Evolutionary conservation across 2,797 vertebrate genomes (phyloP).

Genomic region (Typhlichthys subterraneus): DNA sequence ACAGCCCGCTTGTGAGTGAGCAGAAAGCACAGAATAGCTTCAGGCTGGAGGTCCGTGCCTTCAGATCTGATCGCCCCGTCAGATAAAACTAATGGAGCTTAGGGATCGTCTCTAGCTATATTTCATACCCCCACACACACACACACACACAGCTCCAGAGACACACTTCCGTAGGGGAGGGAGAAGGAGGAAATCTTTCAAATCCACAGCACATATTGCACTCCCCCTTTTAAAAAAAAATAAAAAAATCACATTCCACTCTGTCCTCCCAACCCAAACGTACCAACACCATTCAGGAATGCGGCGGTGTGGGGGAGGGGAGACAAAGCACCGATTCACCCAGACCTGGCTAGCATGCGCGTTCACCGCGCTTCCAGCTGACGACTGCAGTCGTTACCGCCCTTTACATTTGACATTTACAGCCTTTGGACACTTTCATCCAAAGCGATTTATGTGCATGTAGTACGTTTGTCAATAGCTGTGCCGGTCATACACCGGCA

Average conservation of each 20-base stretch:
- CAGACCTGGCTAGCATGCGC: constrained; percentile 1
- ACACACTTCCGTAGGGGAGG: constrained; percentile 8
- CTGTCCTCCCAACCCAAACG: constrained; percentile 8
- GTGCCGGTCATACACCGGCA: too few species aligned
- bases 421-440: neutral
- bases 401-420: constrained; percentile 11
- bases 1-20: too few species aligned
- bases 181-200: neutral
- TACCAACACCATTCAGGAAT: constrained; percentile 23
- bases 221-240: neutral
- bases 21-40: constrained; percentile 31
- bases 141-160: constrained; percentile 6
- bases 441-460: too few species aligned
- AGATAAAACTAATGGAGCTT: constrained; percentile 60
- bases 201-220: neutral
- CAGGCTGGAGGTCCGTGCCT: constrained; percentile 44
- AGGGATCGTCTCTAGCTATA: constrained; percentile 2
- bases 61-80: constrained; percentile 57
- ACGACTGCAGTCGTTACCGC: constrained; percentile 25
- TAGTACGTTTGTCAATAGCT: too few species aligned
- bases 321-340: constrained; percentile 22
- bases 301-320: neutral
- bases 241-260: constrained; percentile 1
- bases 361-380: constrained; percentile 1
- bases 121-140: neutral